Evolutionary conservation across 1,140 invertebrate species (phyloP), one percentile per base, ranked within the genome.

Genomic region (Doryteuthis pealeii): DNA sequence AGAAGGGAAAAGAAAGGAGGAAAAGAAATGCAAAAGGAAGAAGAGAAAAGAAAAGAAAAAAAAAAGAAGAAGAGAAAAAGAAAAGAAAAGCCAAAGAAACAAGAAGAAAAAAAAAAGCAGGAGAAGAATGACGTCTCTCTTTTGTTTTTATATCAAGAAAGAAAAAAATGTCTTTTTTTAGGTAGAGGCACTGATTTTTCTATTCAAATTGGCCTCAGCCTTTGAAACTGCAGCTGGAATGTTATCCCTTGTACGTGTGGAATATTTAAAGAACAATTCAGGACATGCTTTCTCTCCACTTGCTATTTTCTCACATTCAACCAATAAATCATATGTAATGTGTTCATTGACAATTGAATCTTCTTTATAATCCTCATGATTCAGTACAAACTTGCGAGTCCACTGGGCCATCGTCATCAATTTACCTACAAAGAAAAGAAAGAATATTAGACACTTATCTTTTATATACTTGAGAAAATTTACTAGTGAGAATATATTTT

Each of bases 281-380:
- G 58, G 58, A 62, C 58, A 62, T 3, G 28, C 22, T n/a, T n/a
- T 30, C 58, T 62, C 58, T 4, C 58, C 22, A 30, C 58, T n/a
- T 6, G 58, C 58, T 3, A 62, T 62, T 62, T 70, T 54, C 62
- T n/a, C 26, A 76, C 84, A 86, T 70, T 91, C 92, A 81, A 92
- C 93, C 65, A 99, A 84, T 35, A 99, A 88, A 89, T 99, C 98
- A 86, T 98, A 99, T 84, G 95, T 95, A 71, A 98, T 97, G 75
- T 90, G 88, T 78, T 99, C 94, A 2, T 91, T 91, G 4, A 99
- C 94, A 66, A 93, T 90, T 0, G 97, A 97, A 88, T 99, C 97
- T 84, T 95, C 89, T 77, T 91, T 90, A 89, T 99, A 99, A 68
- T 93, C 92, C 0, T 95, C 92, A 90, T 99, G 98, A 3, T 89